Base-by-base conservation (phyloP, 2,113 vertebrate species). In the Hemicordylus capensis region DNA sequence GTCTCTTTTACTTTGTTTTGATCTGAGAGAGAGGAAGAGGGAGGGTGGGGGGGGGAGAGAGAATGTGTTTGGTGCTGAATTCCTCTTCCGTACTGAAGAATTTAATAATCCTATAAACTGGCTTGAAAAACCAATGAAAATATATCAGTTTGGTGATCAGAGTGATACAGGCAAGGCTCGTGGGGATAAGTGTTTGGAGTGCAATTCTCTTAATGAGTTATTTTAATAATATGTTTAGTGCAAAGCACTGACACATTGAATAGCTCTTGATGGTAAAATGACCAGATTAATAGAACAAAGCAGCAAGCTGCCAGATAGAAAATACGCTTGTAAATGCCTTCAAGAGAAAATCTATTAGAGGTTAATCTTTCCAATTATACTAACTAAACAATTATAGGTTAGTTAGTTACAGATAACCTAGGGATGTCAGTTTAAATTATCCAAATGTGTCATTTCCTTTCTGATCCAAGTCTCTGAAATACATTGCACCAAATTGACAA, bases 141-240 rank as follows among this genome's bases (percentile, higher is more conserved):
- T 73, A 17, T 79, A 78, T 75, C 72, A 81, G 70, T 90, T 76
- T 69, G 69, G 89, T 46, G n/a, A 83, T 76, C 84, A 76, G 84
- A 69, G 46, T 70, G 20, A 80, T 91, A 69, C 63, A 84, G 85
- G 64, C 17, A 28, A 78, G 77, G 22, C 51, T 69, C 86, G 15
- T 56, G 76, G 79, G 26, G 48, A 20, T 14, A 17, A n/a, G 8
- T 75, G 61, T 56, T 75, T 22, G 9, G 26, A 73, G 69, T 72
- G 26, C 39, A n/a, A 3, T 51, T 59, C 10, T 11, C 48, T 54
- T 44, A 39, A 80, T 86, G 24, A 15, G 3, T 85, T 77, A 42
- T 81, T 87, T 61, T 81, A 78, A 77, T 84, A 76, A 56, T 51
- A 63, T n/a, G 37, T 75, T 75, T 66, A 54, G 12, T 64, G n/a